These are phyloP conservation scores for Nyctalus aviator DNA, from an alignment of 2,797 vertebrate species.

Conservation along the genomic window DNA sequence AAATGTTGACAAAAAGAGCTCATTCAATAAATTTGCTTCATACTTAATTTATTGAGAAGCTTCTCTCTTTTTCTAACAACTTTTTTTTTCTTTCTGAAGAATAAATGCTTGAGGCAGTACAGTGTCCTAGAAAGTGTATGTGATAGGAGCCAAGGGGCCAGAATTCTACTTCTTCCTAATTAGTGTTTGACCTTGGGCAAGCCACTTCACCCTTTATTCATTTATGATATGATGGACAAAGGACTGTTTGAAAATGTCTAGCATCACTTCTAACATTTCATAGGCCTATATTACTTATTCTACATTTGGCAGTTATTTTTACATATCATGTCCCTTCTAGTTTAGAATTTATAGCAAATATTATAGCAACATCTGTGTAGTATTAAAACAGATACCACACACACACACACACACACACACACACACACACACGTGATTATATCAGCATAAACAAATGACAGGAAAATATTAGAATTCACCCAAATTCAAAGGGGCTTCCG, in stretches of 20 bases:
- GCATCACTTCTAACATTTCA: not conserved
- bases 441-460: not conserved
- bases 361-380: not conserved
- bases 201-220: not conserved
- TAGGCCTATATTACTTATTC: not conserved
- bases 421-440: not conserved
- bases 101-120: not conserved
- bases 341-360: constrained; percentile 21
- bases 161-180: constrained; percentile 18
- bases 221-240: not conserved
- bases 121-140: not conserved
- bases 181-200: not conserved
- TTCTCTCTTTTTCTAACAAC: not conserved
- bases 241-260: not conserved
- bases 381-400: not conserved
- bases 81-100: not conserved
- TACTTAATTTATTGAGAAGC: not conserved
- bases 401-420: not conserved
- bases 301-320: not conserved
- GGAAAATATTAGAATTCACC: not conserved
- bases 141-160: not conserved
- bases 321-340: not conserved
- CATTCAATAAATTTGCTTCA: not conserved
- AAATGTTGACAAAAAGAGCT: not conserved
- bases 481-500: not conserved